A percentile compares a stretch with the other conserved stretches of the same genome.
Evolutionary conservation across 2,113 vertebrate genomes (phyloP).

Genomic region (Psettodes erumei): DNA sequence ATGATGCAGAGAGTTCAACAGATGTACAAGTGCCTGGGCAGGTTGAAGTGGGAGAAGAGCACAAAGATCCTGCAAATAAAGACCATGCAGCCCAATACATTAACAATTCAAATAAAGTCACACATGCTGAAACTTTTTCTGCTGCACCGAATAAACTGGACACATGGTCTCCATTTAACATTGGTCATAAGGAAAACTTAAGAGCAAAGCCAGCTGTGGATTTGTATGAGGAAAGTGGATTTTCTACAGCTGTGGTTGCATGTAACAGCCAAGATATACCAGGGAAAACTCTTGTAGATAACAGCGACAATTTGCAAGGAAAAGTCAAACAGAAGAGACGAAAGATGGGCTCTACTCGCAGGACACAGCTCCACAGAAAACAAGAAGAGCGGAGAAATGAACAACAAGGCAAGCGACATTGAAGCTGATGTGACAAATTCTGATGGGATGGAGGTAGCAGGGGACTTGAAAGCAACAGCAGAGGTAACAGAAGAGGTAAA

Average conservation of each 20-base stretch:
- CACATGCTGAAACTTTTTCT: conserved; percentile 1
- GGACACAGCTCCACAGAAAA: conserved; percentile 22
- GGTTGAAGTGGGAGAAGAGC: conserved; percentile 4
- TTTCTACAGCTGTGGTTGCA: neutral
- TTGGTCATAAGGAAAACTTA: neutral
- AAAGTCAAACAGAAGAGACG: conserved; percentile 56
- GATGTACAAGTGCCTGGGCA: neutral
- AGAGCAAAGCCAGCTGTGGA: conserved; percentile 3
- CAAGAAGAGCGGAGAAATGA: conserved; percentile 17
- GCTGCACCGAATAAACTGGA: neutral
- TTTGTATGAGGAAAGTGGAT: conserved; percentile 8
- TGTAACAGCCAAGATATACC: neutral
- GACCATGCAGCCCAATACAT: neutral
- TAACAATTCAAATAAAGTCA: conserved; percentile 8
- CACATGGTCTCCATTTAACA: neutral
- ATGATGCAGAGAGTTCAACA: neutral
- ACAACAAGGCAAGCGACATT: neutral
- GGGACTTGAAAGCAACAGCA: conserved; percentile 15
- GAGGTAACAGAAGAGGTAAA: conserved; percentile 15
- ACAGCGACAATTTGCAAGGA: conserved; percentile 14
- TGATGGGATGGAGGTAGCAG: neutral
- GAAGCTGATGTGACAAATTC: neutral
- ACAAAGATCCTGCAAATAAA: neutral
- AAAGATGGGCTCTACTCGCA: conserved; percentile 73
- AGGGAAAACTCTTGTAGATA: neutral